Percentiles rank a stretch among this genome's conserved stretches.
These are phyloP conservation scores for Nanorana parkeri DNA, from an alignment of 2,113 vertebrate genomes.

Conservation along the genomic window DNA sequence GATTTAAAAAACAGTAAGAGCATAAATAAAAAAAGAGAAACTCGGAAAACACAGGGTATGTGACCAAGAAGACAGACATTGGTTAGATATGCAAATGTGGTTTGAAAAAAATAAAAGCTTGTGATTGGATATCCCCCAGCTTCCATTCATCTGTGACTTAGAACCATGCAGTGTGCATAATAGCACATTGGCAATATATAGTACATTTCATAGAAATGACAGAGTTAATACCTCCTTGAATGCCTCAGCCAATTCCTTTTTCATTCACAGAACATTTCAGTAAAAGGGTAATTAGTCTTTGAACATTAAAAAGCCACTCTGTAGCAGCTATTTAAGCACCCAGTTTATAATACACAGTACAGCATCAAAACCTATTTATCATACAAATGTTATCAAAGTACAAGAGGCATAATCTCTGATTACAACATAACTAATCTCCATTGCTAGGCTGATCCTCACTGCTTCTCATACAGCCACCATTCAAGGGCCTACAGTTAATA, in stretches of 20 bases:
- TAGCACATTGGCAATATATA: not conserved
- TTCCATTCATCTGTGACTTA: not conserved
- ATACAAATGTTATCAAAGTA: slow-evolving; percentile 58
- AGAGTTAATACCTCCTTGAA: slow-evolving; percentile 22
- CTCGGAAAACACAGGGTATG: no score
- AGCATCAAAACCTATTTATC: slow-evolving; percentile 53
- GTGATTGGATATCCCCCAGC: not conserved
- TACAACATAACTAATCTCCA: slow-evolving; percentile 54
- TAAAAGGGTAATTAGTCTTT: slow-evolving; percentile 49
- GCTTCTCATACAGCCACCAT: slow-evolving; percentile 43
- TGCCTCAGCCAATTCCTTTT: slow-evolving; percentile 1
- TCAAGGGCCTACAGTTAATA: slow-evolving; percentile 45
- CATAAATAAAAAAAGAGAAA: no score
- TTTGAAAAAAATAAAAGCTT: not conserved
- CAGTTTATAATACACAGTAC: slow-evolving; percentile 41
- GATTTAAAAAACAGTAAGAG: no score
- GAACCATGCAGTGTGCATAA: not conserved
- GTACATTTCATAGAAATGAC: not conserved
- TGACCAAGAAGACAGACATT: not conserved
- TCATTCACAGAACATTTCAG: slow-evolving; percentile 34
- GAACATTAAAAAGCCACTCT: slow-evolving; percentile 25
- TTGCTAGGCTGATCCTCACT: slow-evolving; percentile 34
- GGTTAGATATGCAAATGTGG: not conserved
- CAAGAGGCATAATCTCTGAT: slow-evolving; percentile 56
- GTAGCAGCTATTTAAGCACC: slow-evolving; percentile 23